phyloP scores from a whole-genome alignment of 2,888 invertebrate genomes.

The Brachypalpus laphriformis region DNA sequence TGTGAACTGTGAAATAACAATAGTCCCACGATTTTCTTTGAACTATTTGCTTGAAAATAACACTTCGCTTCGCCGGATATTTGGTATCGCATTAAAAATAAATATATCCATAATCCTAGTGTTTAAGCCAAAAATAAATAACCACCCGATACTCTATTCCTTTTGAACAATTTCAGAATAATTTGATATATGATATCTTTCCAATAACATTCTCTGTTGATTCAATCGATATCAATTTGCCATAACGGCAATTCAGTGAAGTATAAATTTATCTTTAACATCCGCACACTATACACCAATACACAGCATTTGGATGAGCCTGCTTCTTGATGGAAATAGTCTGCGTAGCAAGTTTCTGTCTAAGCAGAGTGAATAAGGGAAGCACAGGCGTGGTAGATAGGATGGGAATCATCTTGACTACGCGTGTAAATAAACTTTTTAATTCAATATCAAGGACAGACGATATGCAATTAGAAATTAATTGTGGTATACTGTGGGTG shows the following conservation, averaged over 20 bases:
- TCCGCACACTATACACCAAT: conserved; percentile 1
- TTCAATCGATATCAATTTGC: conserved; percentile 26
- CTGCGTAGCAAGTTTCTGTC: background rate
- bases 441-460: conserved; percentile 30
- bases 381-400: background rate
- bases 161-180: background rate
- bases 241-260: conserved; percentile 3
- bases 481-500: background rate
- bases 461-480: conserved; percentile 14
- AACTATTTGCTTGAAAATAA: background rate
- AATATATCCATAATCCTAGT: background rate
- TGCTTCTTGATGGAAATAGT: background rate
- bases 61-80: background rate
- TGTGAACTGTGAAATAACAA: too few species aligned
- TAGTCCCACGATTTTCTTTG: background rate
- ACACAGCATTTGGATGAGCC: background rate
- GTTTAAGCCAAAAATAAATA: background rate
- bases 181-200: conserved; percentile 21
- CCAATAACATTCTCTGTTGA: background rate
- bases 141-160: background rate
- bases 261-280: conserved; percentile 16
- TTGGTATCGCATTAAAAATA: background rate
- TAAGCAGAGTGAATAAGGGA: background rate
- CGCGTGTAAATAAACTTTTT: conserved; percentile 22
- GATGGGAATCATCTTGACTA: too few species aligned